Base-by-base conservation (phyloP, 1,140 invertebrate species). In the Plectrocnemia conspersa region DNA sequence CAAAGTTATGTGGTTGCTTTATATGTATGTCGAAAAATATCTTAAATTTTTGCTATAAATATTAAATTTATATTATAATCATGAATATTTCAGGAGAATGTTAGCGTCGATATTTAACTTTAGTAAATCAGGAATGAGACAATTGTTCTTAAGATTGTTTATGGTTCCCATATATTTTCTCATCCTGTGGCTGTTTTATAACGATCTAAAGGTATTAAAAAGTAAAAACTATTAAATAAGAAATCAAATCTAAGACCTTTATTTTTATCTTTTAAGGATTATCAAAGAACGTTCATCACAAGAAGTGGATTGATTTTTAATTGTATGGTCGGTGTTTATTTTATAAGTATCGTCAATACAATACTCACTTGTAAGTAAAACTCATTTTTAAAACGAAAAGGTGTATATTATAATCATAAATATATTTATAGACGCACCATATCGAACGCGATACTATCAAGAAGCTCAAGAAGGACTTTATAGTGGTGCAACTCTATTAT, bases 391-490 rank as follows among this genome's bases (percentile, higher is more conserved):
- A 25, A 22, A 54, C 35, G 10, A 46, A 23, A 45, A 53, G 16
- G 29, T 29, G 9, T 40, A 6, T 25, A 15, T 18, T 50, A 22
- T 40, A 46, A 46, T 46, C 15, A 32, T 23, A 32, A 32, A 16
- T 48, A 13, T 32, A 48, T 45, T 68, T 66, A 2, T 64, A 93
- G 90, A 87, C 79, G 83, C 86, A 25, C 81, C 80, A 36, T 88
- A 89, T 72, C 76, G 92, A n/a, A 90, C 88, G 23, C 77, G 89
- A 19, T 94, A 93, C 68, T 93, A 92, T 56, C 89, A 93, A 68
- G 92, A 95, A 65, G 83, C 86, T 9, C 79, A 91, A 46, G 88
- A 93, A 66, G 90, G 90, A 1, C 70, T 91, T 0, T 95, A 95
- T 65, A 83, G 85, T 11, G 92, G 91, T 2, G 86, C 89, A 0